Percentiles rank a stretch among this genome's conserved stretches.
Conservation (phyloP, 2,797 vertebrate genomes). For the Pachyuromys duprasi region DNA sequence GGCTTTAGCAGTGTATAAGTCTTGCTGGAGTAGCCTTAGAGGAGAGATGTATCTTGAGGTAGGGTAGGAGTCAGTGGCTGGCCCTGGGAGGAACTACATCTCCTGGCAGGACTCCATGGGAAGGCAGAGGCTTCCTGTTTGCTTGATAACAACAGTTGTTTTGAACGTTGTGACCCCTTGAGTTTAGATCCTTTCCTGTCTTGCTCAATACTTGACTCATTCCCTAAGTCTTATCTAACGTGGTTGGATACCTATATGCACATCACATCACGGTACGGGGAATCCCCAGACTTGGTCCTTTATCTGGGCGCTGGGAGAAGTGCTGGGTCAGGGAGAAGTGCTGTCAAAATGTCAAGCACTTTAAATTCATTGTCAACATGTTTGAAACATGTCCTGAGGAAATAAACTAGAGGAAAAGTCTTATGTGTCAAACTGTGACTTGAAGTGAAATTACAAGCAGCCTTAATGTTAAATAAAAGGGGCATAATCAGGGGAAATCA, state of each 20-base stretch:
- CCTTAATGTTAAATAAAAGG: conserved; percentile 18
- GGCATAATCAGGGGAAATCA: neutral
- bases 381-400: conserved; percentile 15
- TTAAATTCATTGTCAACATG: neutral
- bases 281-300: neutral
- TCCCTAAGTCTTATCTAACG: conserved; percentile 38
- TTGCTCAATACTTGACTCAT: conserved; percentile 43
- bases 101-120: neutral
- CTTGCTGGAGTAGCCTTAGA: neutral
- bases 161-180: conserved; percentile 50
- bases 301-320: neutral
- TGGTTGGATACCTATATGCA: neutral
- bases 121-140: neutral
- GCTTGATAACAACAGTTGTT: conserved; percentile 49
- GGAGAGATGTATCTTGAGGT: neutral
- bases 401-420: conserved; percentile 42
- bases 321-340: neutral
- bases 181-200: conserved; percentile 24
- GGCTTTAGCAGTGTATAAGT: neutral
- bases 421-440: conserved; percentile 3
- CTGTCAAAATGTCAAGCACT: neutral
- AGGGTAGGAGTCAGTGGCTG: neutral
- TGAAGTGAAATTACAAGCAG: conserved; percentile 35
- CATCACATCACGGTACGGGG: neutral
- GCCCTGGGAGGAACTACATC: neutral